phyloP scores from a whole-genome alignment of 1,140 invertebrate genomes.

The Drosophila triauraria region DNA sequence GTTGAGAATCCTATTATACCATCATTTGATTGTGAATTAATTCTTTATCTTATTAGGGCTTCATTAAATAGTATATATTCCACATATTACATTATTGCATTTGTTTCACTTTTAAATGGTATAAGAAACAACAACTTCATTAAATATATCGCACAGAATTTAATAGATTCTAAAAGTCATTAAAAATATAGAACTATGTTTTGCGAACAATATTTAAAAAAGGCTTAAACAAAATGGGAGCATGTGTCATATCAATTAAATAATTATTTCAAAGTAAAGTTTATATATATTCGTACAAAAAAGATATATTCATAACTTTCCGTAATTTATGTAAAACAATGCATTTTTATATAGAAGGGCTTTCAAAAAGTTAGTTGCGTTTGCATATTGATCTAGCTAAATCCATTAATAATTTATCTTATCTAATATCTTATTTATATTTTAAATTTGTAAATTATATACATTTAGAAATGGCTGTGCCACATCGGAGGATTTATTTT shows the following conservation, averaged over 20 bases:
- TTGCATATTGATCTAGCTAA: conserved; percentile 10
- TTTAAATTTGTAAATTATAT: conserved; percentile 14
- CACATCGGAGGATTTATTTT: conserved; percentile 99
- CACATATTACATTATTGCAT: conserved; percentile 2
- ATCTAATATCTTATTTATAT: neutral
- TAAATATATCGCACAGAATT: conserved; percentile 2
- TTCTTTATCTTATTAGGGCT: neutral
- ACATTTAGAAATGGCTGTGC: conserved; percentile 95
- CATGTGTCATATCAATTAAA: conserved; percentile 2
- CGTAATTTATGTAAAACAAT: neutral
- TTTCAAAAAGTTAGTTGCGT: conserved; percentile 2
- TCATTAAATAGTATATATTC: neutral
- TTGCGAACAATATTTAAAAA: neutral
- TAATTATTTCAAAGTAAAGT: neutral
- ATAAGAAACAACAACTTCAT: neutral
- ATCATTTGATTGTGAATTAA: too few relatives aligned
- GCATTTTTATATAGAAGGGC: conserved; percentile 6
- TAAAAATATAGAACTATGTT: neutral
- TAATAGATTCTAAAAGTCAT: neutral
- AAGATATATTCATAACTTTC: neutral
- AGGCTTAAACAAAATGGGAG: conserved; percentile 3
- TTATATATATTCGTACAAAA: neutral
- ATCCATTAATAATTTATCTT: neutral
- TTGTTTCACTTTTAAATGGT: neutral
- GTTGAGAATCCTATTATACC: too few relatives aligned